phyloP scores from a whole-genome alignment of 2,888 invertebrate genomes.

The Tolmerus cingulatus region DNA sequence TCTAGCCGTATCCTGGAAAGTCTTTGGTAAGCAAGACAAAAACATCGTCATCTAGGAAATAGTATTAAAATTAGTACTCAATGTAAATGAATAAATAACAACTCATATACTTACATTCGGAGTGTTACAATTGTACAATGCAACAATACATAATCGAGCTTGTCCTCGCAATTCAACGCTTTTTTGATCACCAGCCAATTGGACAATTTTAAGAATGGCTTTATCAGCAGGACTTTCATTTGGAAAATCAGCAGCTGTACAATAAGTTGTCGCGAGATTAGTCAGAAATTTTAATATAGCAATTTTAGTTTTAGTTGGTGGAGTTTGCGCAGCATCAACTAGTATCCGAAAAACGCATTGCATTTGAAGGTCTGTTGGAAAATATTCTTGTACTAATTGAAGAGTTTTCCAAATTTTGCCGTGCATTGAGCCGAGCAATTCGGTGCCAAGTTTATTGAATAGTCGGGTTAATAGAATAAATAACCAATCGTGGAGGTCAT shows the following conservation, averaged over 20 bases:
- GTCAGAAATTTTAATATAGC: slow-evolving; percentile 79
- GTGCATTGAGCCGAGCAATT: slow-evolving; percentile 90
- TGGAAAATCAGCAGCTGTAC: slow-evolving; percentile 64
- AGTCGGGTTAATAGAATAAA: slow-evolving; percentile 86
- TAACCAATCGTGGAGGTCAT: slow-evolving; percentile 91
- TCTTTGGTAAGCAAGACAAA: slow-evolving; percentile 75
- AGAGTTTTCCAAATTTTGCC: slow-evolving; percentile 88
- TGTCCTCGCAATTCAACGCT: slow-evolving; percentile 74
- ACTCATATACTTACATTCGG: slow-evolving; percentile 65
- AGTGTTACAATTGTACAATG: slow-evolving; percentile 90
- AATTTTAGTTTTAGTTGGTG: slow-evolving; percentile 81
- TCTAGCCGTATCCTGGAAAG: slow-evolving; percentile 77
- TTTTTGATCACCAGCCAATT: slow-evolving; percentile 74
- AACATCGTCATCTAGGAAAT: slow-evolving; percentile 77
- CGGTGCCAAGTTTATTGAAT: slow-evolving; percentile 89
- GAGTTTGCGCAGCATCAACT: slow-evolving; percentile 91
- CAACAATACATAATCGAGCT: slow-evolving; percentile 77
- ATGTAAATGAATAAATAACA: not conserved
- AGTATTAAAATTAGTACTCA: slow-evolving; percentile 15
- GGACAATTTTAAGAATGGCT: slow-evolving; percentile 77
- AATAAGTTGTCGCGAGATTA: slow-evolving; percentile 71
- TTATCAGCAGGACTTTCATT: slow-evolving; percentile 66
- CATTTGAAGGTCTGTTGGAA: slow-evolving; percentile 72
- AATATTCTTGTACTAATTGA: slow-evolving; percentile 76
- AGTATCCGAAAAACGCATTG: slow-evolving; percentile 78